Conservation (phyloP, 1,140 invertebrate genomes). For the Lucilia sericata region DNA sequence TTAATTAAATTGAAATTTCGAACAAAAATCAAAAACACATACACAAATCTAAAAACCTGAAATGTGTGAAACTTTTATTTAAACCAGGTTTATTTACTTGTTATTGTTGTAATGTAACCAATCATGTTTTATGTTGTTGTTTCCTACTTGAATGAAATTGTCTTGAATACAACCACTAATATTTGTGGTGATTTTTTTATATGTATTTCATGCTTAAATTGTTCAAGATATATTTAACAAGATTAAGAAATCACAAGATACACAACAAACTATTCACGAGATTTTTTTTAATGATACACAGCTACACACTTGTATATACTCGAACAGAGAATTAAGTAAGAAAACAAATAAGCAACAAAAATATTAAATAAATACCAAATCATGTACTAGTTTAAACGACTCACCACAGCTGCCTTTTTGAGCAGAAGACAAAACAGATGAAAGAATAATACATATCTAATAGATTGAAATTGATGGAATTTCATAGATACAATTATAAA, state of each 20-base stretch:
- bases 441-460: not conserved
- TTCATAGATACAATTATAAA: not conserved
- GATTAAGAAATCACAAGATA: conserved; percentile 3
- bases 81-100: not conserved
- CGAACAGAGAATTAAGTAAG: no score
- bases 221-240: not conserved
- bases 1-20: not conserved
- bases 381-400: not conserved
- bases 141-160: not conserved
- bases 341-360: not conserved
- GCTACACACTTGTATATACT: not conserved
- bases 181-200: not conserved
- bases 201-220: not conserved
- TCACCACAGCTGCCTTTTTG: not conserved
- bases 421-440: not conserved
- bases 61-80: conserved; percentile 11
- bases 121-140: conserved; percentile 6
- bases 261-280: not conserved
- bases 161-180: not conserved
- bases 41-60: not conserved
- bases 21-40: no score
- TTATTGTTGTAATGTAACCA: not conserved
- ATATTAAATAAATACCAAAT: not conserved
- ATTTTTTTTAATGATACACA: not conserved
- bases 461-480: conserved; percentile 27